A percentile compares a stretch with the other conserved stretches of the same genome.
Conservation (phyloP, 2,888 invertebrate species). For the Sympetrum striolatum region DNA sequence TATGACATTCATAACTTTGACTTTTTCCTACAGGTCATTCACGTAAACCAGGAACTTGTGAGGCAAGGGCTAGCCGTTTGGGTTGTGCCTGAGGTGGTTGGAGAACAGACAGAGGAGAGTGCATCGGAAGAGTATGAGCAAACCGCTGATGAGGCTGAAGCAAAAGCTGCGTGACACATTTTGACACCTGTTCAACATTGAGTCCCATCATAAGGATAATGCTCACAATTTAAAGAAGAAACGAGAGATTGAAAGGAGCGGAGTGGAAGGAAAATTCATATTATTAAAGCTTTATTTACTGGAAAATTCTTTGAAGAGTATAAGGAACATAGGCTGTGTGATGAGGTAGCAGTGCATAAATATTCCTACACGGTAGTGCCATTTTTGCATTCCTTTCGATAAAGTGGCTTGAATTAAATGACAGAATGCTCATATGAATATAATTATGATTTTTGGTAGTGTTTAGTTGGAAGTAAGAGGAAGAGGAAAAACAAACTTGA, state of each 20-base stretch:
- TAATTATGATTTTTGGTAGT: neutral
- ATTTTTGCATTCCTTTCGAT: constrained; percentile 9
- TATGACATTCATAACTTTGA: constrained; percentile 20
- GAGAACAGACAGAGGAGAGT: neutral
- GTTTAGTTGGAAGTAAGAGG: neutral
- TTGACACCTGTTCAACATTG: neutral
- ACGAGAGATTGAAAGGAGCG: neutral
- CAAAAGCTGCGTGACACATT: neutral
- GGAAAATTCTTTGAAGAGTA: neutral
- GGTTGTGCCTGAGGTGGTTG: constrained; percentile 57
- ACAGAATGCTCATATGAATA: neutral
- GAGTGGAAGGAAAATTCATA: neutral
- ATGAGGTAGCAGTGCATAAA: neutral
- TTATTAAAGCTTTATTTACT: neutral
- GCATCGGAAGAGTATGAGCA: neutral
- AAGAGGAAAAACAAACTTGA: neutral
- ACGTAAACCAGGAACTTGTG: constrained; percentile 86
- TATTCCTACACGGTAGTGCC: constrained; percentile 19
- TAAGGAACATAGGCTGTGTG: neutral
- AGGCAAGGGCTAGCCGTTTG: constrained; percentile 83
- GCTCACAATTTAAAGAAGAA: neutral
- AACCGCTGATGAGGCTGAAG: neutral
- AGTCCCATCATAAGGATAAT: neutral
- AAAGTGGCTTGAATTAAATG: neutral
- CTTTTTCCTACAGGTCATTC: constrained; percentile 72